A percentile compares a stretch with the other conserved stretches of the same genome.
Conservation (phyloP, 2,888 invertebrate species). For the Herminia tarsipennalis region DNA sequence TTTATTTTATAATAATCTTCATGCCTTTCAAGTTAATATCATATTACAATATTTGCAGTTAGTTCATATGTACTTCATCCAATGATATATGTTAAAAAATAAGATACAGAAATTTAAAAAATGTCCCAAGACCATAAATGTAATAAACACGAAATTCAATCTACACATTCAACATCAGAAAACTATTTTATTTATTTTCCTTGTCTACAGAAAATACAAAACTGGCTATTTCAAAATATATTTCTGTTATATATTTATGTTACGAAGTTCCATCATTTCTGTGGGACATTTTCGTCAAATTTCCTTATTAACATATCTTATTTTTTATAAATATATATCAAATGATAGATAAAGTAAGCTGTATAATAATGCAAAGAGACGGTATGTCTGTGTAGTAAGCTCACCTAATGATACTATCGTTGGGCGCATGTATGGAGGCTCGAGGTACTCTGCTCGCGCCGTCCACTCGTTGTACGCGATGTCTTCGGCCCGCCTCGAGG, state of each 20-base stretch:
- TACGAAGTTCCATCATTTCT: no score
- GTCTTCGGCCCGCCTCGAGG: constrained; percentile 91
- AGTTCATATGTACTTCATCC: constrained; percentile 39
- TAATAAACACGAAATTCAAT: no score
- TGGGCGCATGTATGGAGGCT: constrained; percentile 88
- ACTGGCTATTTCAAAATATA: no score
- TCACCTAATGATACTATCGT: constrained; percentile 89
- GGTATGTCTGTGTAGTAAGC: constrained; percentile 15
- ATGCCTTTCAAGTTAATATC: constrained; percentile 56
- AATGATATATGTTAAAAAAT: neutral
- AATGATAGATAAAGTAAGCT: no score
- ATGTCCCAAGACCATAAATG: no score
- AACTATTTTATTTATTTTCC: no score
- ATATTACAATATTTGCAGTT: constrained; percentile 43
- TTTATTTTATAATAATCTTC: constrained; percentile 36
- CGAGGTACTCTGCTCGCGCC: constrained; percentile 83
- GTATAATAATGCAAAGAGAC: constrained; percentile 50
- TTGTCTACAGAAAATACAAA: no score
- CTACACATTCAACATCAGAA: no score
- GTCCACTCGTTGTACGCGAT: constrained; percentile 87
- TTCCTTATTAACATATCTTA: no score
- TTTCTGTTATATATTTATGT: no score
- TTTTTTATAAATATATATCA: no score
- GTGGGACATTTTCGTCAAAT: no score
- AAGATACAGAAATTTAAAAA: constrained; percentile 2